A percentile compares a stretch with the other conserved stretches of the same genome.
Conservation (phyloP, 2,888 invertebrate species). For the Exephanes ischioxanthus region DNA sequence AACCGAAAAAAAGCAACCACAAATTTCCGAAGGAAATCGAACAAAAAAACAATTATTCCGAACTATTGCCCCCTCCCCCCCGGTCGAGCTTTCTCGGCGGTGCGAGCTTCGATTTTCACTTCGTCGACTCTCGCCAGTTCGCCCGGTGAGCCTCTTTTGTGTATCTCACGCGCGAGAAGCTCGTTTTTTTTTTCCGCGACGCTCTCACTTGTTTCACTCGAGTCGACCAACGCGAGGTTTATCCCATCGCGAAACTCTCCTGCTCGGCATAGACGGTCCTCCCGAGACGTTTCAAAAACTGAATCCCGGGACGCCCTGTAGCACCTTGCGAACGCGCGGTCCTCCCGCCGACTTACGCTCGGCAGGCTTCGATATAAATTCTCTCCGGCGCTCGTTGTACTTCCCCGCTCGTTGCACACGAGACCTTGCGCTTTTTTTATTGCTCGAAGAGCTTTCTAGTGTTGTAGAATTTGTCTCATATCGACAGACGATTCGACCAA, state of each 20-base stretch:
- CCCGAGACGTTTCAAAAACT: background rate
- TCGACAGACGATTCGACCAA: slow-evolving; percentile 12
- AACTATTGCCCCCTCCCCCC: background rate
- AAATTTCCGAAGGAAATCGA: background rate
- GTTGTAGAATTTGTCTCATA: background rate
- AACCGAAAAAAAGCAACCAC: too few species aligned
- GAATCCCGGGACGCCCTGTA: too few species aligned
- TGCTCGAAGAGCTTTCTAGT: background rate
- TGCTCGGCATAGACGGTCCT: background rate
- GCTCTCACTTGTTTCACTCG: background rate
- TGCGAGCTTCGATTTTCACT: background rate
- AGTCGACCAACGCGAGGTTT: slow-evolving; percentile 25
- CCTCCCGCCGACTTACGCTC: too few species aligned
- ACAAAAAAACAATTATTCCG: background rate
- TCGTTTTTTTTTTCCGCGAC: background rate
- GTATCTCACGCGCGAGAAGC: background rate
- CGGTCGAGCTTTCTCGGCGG: background rate
- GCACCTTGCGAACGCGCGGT: too few species aligned
- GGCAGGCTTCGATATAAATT: too few species aligned
- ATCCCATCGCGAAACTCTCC: slow-evolving; percentile 22
- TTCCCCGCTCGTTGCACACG: too few species aligned
- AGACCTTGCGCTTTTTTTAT: too few species aligned
- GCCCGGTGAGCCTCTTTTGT: background rate
- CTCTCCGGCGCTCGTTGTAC: too few species aligned
- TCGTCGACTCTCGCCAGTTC: background rate